Percentiles rank a stretch among this genome's conserved stretches.
Conservation (phyloP, 2,113 vertebrate genomes). For the Podarcis raffonei region DNA sequence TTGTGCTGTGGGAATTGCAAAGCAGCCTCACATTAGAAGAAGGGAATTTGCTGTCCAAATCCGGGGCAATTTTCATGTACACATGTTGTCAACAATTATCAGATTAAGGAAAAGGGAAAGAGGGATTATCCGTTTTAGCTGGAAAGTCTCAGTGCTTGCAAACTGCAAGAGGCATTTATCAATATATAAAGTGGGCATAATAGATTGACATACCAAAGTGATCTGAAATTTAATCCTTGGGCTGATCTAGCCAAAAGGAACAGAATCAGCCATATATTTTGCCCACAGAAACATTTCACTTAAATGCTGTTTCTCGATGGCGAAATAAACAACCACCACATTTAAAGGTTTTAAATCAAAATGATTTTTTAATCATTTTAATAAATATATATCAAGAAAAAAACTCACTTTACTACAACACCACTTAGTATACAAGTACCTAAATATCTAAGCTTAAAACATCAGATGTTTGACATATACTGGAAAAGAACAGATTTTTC, state of each 20-base stretch:
- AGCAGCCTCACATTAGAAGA: neutral
- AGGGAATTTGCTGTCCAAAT: neutral
- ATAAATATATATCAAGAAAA: conserved; percentile 85
- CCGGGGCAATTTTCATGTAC: neutral
- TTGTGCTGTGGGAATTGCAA: neutral
- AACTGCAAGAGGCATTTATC: conserved; percentile 35
- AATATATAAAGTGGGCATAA: neutral
- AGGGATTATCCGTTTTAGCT: neutral
- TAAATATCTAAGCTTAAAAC: conserved; percentile 79
- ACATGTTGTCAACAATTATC: neutral
- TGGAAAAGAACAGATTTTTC: conserved; percentile 76
- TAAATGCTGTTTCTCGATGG: neutral
- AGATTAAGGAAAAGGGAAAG: neutral
- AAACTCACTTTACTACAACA: conserved; percentile 83
- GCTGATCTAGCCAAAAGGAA: neutral
- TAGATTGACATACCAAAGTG: conserved; percentile 17
- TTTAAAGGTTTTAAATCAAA: conserved; percentile 67
- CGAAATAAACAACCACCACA: conserved; percentile 38
- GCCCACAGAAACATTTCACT: conserved; percentile 1
- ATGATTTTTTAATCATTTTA: conserved; percentile 78
- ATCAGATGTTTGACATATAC: conserved; percentile 80
- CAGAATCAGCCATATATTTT: neutral
- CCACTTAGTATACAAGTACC: conserved; percentile 81
- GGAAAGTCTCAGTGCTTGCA: neutral
- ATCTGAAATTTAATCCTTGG: neutral